These are phyloP conservation scores for Zelleria hepariella DNA, from an alignment of 2,888 invertebrate species.

Conservation along the genomic window DNA sequence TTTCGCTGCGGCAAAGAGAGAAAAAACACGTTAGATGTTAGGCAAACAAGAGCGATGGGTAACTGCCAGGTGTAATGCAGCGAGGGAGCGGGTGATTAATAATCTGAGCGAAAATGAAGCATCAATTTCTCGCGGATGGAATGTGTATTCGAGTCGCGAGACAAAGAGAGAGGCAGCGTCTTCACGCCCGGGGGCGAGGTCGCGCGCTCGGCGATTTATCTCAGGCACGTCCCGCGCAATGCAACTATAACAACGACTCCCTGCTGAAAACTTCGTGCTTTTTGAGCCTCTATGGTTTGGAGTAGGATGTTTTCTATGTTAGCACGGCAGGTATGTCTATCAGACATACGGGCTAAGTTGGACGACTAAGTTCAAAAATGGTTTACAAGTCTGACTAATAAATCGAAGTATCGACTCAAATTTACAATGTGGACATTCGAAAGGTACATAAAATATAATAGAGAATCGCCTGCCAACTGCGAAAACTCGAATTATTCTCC, in stretches of 20 bases:
- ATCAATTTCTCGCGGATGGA: neutral
- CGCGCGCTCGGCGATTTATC: conserved; percentile 49
- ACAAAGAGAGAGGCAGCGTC: conserved; percentile 56
- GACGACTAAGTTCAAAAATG: no score
- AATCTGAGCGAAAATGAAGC: conserved; percentile 30
- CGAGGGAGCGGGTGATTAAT: conserved; percentile 6
- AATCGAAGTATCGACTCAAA: no score
- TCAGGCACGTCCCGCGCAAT: conserved; percentile 24
- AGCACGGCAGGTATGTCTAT: no score
- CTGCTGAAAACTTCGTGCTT: conserved; percentile 16
- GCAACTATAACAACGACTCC: conserved; percentile 15
- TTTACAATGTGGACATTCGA: no score
- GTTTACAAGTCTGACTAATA: no score
- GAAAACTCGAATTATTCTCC: no score
- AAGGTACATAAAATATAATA: no score
- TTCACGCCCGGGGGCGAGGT: conserved; percentile 58
- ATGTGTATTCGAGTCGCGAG: conserved; percentile 10
- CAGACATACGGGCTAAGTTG: no score
- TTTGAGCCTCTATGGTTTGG: no score
- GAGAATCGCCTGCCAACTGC: no score
- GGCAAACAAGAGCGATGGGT: conserved; percentile 22
- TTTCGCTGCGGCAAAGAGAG: conserved; percentile 83
- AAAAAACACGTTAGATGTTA: conserved; percentile 56
- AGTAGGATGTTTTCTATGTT: no score
- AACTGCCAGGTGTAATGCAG: neutral